Base-by-base conservation (phyloP, 2,888 invertebrate genomes). In the Leptinotarsa peninsularis region DNA sequence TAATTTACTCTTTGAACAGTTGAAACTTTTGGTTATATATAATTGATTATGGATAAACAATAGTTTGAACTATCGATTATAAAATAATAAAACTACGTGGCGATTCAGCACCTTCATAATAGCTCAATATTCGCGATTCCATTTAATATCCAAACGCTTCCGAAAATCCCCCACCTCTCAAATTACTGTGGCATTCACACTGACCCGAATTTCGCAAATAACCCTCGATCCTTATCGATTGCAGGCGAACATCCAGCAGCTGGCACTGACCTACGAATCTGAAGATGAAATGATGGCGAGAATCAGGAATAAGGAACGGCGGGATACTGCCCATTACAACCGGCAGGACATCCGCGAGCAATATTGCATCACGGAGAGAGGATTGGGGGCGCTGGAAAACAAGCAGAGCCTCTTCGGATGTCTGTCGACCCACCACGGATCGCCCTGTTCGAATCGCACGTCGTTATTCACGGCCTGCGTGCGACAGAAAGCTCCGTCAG, bases 271-370 rank as follows among this genome's bases (percentile, higher is more conserved):
- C 86, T 94, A 94, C 91, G 94, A 94, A 87, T 94, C 94, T 79
- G 94, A 95, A 89, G 94, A 94, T 91, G 94, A 94, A 88, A 93
- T 92, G 90, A 93, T 93, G 91, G 92, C 93, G 84, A 90, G 93
- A 85, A 76, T 83, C 52, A 79, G 82, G 63, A 90, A 91, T 86
- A 90, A 90, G 88, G 89, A 91, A 85, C 87, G 89, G 88, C 86
- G 90, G 33, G 88, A 89, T 54, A 90, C 91, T 7, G 69, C 94
- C 84, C 85, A 84, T 68, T 97, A 97, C 90, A 96, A 96, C 77
- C 94, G 96, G 86, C 91, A 95, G 90, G 95, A 95, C 90, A 96
- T 97, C 88, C 92, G 95, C 83, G 97, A 97, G 87, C 97, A 97
- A 89, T 97, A 97, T 90, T 97, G 97, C 90, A 95, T 97, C 90